phyloP scores from a whole-genome alignment of 2,797 vertebrate species.

The Manis crassicaudata region DNA sequence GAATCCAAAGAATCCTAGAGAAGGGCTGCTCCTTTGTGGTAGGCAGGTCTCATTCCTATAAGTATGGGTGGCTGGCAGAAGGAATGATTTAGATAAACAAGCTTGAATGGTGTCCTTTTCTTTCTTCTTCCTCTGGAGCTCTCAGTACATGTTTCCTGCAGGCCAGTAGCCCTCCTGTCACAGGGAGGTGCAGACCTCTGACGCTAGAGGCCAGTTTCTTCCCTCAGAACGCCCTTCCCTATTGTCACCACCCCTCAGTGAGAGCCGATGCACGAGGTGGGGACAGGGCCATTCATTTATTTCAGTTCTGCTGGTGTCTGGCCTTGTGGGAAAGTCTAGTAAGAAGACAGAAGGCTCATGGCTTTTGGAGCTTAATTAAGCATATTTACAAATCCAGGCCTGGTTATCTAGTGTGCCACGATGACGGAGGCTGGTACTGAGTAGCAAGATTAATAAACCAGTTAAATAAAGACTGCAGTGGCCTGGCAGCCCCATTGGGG shows the following conservation, averaged over 20 bases:
- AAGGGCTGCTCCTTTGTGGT: not conserved
- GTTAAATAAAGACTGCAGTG: slow-evolving; percentile 47
- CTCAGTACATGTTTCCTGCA: not conserved
- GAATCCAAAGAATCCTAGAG: not conserved
- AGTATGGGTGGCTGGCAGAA: not conserved
- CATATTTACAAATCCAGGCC: slow-evolving; percentile 33
- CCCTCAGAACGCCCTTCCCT: not conserved
- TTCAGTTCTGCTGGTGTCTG: not conserved
- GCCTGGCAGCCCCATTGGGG: slow-evolving; percentile 32
- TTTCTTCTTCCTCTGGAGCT: not conserved
- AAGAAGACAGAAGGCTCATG: not conserved
- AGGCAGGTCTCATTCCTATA: not conserved
- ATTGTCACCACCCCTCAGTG: not conserved
- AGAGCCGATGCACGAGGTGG: not conserved
- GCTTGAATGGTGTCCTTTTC: not conserved
- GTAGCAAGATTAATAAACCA: slow-evolving; percentile 67
- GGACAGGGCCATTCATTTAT: not conserved
- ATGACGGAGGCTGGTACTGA: not conserved
- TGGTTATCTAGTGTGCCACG: not conserved
- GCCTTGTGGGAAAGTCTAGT: slow-evolving; percentile 13
- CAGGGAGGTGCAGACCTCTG: not conserved
- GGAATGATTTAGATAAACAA: not conserved
- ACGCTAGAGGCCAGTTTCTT: not conserved
- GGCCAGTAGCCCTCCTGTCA: not conserved
- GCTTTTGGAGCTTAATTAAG: slow-evolving; percentile 63